phyloP scores from a whole-genome alignment of 2,797 vertebrate species.

The Protonibea diacanthus region DNA sequence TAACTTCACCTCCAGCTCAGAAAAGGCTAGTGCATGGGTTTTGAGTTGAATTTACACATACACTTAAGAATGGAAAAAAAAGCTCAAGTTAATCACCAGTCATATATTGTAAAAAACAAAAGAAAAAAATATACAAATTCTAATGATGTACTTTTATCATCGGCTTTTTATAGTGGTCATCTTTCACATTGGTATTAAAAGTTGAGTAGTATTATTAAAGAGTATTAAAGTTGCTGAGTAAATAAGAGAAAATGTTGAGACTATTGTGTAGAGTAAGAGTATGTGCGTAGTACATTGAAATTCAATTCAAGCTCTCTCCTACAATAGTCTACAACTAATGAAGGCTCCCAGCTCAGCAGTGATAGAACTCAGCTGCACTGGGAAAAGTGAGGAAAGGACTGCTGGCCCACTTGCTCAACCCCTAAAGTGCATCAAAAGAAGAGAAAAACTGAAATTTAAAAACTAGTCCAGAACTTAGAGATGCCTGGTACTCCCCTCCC shows the following conservation, averaged over 20 bases:
- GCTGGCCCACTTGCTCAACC: constrained; percentile 31
- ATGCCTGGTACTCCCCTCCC: constrained; percentile 55
- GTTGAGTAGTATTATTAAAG: too few species aligned
- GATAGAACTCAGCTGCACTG: constrained; percentile 17
- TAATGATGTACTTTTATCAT: neutral
- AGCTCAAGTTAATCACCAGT: neutral
- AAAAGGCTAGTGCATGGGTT: neutral
- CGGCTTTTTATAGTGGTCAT: neutral
- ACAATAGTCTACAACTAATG: constrained; percentile 7
- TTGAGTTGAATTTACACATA: neutral
- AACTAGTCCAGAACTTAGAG: constrained; percentile 66
- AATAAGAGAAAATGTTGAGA: neutral
- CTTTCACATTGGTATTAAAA: neutral
- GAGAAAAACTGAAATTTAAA: constrained; percentile 74
- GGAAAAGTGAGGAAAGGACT: constrained; percentile 22
- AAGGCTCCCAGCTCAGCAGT: constrained; percentile 28
- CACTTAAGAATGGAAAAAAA: neutral
- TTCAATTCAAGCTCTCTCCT: neutral
- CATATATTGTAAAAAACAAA: neutral
- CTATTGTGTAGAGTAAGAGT: neutral
- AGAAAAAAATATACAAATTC: neutral
- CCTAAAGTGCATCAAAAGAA: constrained; percentile 61
- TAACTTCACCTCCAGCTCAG: neutral
- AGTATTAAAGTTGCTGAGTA: too few species aligned
- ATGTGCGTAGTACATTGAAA: neutral